Conservation (phyloP, 2,113 vertebrate genomes). For the Labrus mixtus region DNA sequence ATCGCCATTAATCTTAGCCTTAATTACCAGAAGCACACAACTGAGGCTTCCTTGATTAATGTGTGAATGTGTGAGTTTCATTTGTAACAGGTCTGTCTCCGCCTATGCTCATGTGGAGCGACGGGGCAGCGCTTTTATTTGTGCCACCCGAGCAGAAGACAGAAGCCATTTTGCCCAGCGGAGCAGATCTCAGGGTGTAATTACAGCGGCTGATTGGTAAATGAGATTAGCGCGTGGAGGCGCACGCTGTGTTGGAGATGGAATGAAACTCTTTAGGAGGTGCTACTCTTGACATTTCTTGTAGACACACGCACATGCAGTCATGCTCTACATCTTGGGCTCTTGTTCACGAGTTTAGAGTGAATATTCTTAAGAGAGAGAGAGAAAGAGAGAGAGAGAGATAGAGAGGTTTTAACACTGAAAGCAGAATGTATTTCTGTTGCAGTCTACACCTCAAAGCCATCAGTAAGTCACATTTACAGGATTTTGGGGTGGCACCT, state of each 20-base stretch:
- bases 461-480: no score
- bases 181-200: constrained; percentile 73
- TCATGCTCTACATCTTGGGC: background rate
- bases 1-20: constrained; percentile 61
- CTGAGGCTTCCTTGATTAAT: constrained; percentile 64
- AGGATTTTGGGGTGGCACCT: no score
- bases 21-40: constrained; percentile 73
- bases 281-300: background rate
- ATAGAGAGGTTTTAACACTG: no score
- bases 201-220: constrained; percentile 73
- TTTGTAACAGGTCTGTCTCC: constrained; percentile 47
- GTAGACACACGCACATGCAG: background rate
- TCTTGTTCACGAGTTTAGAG: background rate
- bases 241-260: constrained; percentile 31
- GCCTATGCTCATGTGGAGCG: constrained; percentile 38
- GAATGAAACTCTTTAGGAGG: constrained; percentile 8
- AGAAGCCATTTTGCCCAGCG: constrained; percentile 63
- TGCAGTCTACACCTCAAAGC: no score
- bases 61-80: constrained; percentile 54
- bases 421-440: no score
- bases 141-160: constrained; percentile 64
- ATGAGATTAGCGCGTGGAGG: constrained; percentile 72
- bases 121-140: constrained; percentile 57
- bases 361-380: background rate
- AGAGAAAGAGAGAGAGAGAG: no score